Conservation (phyloP, 2,113 vertebrate species). For the Benitochromis conjunctus region DNA sequence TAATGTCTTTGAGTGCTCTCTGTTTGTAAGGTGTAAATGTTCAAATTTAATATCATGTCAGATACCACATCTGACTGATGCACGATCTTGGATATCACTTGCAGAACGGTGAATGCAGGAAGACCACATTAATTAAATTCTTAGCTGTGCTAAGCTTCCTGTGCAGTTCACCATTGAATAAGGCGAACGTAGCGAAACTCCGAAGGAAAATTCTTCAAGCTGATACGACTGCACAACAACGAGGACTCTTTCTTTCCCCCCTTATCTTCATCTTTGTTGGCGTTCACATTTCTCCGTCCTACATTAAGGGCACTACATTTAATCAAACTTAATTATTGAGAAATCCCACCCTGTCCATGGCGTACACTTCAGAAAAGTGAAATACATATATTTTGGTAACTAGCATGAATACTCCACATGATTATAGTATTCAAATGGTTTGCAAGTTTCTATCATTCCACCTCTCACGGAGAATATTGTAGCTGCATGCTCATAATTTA, state of each 20-base stretch:
- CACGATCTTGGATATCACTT: conserved; percentile 52
- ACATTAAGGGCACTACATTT: background rate
- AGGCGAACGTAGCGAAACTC: background rate
- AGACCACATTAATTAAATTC: conserved; percentile 44
- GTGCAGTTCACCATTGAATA: background rate
- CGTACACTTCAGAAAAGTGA: background rate
- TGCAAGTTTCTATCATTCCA: conserved; percentile 12
- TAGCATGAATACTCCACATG: background rate
- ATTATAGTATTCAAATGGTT: background rate
- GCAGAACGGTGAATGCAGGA: conserved; percentile 3
- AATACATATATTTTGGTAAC: background rate
- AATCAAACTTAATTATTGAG: background rate
- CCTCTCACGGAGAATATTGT: background rate
- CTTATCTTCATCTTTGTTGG: background rate
- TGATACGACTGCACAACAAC: background rate
- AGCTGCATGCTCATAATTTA: conserved; percentile 33
- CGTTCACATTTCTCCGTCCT: background rate
- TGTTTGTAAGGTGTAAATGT: conserved; percentile 62
- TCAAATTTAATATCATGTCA: conserved; percentile 60
- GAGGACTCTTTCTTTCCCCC: background rate
- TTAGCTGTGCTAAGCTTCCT: background rate
- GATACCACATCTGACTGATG: conserved; percentile 52
- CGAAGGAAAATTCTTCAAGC: background rate
- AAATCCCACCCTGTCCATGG: background rate
- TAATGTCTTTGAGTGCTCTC: conserved; percentile 65